Conservation (phyloP, 2,797 vertebrate genomes). For the Parauchenoglanis ngamensis region DNA sequence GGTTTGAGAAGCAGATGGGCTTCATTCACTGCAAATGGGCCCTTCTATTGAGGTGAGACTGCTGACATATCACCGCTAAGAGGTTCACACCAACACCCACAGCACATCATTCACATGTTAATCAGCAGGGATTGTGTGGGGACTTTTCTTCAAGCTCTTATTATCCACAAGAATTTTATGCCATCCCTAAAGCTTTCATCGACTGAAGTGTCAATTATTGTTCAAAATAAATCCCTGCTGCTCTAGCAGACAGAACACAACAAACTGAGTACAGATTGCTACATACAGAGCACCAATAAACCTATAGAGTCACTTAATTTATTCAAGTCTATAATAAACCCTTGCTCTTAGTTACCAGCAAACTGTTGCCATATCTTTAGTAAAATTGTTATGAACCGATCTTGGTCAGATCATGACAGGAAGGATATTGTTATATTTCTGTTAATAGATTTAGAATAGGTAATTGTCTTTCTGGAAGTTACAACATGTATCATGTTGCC, state of each 20-base stretch:
- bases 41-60: constrained; percentile 52
- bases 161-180: constrained; percentile 41
- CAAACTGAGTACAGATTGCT: constrained; percentile 37
- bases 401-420: background rate
- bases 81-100: constrained; percentile 47
- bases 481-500: background rate
- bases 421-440: background rate
- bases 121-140: constrained; percentile 45
- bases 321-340: background rate
- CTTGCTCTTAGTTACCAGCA: background rate
- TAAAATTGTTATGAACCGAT: background rate
- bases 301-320: constrained; percentile 31
- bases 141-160: constrained; percentile 51
- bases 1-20: constrained; percentile 54
- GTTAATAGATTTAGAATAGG: background rate
- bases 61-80: constrained; percentile 56
- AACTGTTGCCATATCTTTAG: constrained; percentile 1
- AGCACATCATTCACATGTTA: constrained; percentile 59
- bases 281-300: constrained; percentile 29
- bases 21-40: constrained; percentile 51
- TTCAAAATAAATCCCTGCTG: constrained; percentile 51
- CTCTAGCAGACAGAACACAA: constrained; percentile 39
- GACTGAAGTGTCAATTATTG: constrained; percentile 56
- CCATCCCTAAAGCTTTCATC: constrained; percentile 51
- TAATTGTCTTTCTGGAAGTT: background rate